phyloP scores from a whole-genome alignment of 2,113 vertebrate genomes.

The Oncorhynchus nerka region DNA sequence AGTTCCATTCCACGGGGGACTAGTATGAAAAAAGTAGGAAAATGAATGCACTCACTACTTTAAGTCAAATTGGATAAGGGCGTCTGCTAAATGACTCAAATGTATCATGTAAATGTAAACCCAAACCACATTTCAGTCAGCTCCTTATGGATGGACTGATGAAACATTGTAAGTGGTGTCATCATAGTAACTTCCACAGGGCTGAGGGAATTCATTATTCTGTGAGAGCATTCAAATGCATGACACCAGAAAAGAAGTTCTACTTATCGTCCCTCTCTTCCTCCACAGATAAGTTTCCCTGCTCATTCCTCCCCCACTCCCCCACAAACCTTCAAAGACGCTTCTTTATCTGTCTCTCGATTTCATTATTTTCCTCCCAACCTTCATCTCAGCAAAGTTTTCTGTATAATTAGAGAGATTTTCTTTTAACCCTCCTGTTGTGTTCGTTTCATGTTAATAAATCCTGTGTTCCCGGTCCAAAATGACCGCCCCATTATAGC shows the following conservation, averaged over 20 bases:
- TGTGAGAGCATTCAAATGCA: background rate
- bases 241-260: background rate
- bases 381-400: conserved; percentile 34
- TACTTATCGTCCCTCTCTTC: conserved; percentile 1
- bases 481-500: too few species aligned
- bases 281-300: conserved; percentile 5
- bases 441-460: too few species aligned
- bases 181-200: conserved; percentile 8
- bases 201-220: background rate
- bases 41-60: too few species aligned
- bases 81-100: too few species aligned
- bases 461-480: too few species aligned
- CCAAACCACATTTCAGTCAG: background rate
- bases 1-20: too few species aligned
- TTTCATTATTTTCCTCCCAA: conserved; percentile 35
- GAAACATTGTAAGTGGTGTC: background rate
- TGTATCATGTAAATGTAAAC: background rate
- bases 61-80: too few species aligned
- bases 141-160: background rate
- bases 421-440: conserved; percentile 29
- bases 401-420: conserved; percentile 46
- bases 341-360: conserved; percentile 33
- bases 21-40: too few species aligned
- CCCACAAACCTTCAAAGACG: conserved; percentile 29
- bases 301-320: background rate